A percentile compares a stretch with the other conserved stretches of the same genome.
phyloP scores from a whole-genome alignment of 2,888 invertebrate genomes.

The Stegana nigrithorax region DNA sequence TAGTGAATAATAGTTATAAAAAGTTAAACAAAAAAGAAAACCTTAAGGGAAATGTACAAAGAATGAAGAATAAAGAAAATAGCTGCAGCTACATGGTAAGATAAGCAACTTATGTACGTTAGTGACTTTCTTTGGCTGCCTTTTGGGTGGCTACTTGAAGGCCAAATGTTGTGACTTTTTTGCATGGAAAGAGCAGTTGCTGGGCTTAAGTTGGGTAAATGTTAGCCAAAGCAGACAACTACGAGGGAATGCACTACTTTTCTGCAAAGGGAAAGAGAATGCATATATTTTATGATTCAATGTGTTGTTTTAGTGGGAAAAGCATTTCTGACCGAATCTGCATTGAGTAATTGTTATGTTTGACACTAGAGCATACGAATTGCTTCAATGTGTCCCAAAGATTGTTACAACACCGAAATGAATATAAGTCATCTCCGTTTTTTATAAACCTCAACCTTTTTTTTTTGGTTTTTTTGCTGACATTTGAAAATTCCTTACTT shows the following conservation, averaged over 20 bases:
- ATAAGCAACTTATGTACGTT: slow-evolving; percentile 1
- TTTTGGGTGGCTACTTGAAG: neutral
- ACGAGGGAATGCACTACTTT: neutral
- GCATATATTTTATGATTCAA: too few relatives aligned
- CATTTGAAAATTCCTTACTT: too few relatives aligned
- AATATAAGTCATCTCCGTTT: slow-evolving; percentile 39
- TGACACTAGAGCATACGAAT: too few relatives aligned
- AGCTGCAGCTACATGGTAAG: neutral
- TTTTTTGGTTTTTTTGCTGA: too few relatives aligned
- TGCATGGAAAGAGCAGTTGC: neutral
- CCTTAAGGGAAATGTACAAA: neutral
- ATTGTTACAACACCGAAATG: slow-evolving; percentile 22
- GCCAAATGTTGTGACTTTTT: neutral
- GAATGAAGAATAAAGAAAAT: neutral
- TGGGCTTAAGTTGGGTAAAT: neutral
- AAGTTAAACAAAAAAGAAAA: neutral
- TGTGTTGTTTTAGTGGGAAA: too few relatives aligned
- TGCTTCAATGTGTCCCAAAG: slow-evolving; percentile 10
- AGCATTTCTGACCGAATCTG: too few relatives aligned
- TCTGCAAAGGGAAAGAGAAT: neutral
- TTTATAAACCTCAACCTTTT: neutral
- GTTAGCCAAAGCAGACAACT: neutral
- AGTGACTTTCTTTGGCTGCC: too few relatives aligned
- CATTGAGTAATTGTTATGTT: too few relatives aligned
- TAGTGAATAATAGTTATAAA: neutral